A percentile compares a stretch with the other conserved stretches of the same genome.
These are phyloP conservation scores for Scolopax rusticola DNA, from an alignment of 2,797 vertebrate species.

Conservation along the genomic window DNA sequence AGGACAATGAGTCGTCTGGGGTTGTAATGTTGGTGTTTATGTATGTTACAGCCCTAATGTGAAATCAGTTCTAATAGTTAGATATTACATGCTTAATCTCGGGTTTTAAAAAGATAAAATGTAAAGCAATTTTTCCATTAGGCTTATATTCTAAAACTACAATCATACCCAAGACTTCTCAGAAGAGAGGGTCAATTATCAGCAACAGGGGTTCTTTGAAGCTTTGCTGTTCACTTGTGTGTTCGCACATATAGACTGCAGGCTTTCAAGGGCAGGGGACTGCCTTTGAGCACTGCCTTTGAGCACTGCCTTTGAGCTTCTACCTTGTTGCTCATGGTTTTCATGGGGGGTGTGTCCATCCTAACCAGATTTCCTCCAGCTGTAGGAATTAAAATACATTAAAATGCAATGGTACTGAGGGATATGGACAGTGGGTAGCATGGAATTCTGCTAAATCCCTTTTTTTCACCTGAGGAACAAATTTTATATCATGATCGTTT, in stretches of 20 bases:
- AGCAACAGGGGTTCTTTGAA: not conserved
- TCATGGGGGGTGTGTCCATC: accelerated
- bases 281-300: not conserved
- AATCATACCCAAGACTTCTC: not conserved
- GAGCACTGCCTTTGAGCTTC: not conserved
- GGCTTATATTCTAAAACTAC: not conserved
- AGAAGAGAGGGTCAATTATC: not conserved
- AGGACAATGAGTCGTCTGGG: not conserved
- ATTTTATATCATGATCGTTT: not conserved
- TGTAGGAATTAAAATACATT: not conserved
- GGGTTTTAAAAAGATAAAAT: not conserved
- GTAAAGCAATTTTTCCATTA: not conserved
- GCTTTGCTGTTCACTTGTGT: accelerated
- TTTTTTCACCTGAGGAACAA: not conserved
- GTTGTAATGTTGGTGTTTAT: not conserved
- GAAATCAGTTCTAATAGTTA: not conserved
- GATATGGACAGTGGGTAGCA: not conserved
- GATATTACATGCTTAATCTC: not conserved
- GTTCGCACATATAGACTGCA: not conserved
- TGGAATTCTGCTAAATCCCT: not conserved
- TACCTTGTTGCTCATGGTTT: not conserved
- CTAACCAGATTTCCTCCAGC: not conserved
- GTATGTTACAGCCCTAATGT: not conserved
- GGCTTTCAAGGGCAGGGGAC: not conserved
- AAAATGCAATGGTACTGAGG: not conserved